Evolutionary conservation across 2,888 invertebrate genomes (phyloP).

Genomic region (Linnaemya tessellans): DNA sequence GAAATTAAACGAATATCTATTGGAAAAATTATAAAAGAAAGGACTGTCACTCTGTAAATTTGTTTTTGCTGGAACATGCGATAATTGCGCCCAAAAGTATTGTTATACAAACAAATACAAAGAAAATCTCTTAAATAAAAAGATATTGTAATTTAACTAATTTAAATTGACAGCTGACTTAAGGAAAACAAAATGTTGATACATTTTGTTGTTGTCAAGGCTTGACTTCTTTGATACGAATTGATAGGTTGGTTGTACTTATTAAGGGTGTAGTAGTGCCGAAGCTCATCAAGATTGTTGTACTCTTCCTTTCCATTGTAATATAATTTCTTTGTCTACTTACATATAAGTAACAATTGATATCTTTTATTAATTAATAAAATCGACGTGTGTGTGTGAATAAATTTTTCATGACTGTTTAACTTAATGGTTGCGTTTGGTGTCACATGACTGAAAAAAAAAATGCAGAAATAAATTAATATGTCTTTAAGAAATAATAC

Average conservation of each 20-base stretch:
- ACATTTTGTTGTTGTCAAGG: background rate
- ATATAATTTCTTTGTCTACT: background rate
- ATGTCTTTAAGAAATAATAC: background rate
- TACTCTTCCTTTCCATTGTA: too few species aligned
- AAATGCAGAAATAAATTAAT: background rate
- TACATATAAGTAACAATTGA: background rate
- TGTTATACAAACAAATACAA: background rate
- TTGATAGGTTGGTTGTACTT: background rate
- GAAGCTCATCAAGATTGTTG: background rate
- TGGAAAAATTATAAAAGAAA: too few species aligned
- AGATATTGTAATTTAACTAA: background rate
- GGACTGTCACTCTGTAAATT: too few species aligned
- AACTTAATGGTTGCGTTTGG: background rate
- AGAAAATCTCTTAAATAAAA: too few species aligned
- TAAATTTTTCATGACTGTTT: background rate
- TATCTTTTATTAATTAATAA: background rate
- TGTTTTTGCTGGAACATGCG: too few species aligned
- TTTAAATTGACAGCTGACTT: constrained; percentile 9
- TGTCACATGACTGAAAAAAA: background rate
- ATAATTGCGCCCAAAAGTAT: background rate
- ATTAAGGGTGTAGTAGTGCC: background rate
- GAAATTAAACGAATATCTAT: too few species aligned
- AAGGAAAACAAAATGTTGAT: background rate
- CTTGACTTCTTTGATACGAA: background rate
- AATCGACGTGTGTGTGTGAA: background rate